Base-by-base conservation (phyloP, 2,797 vertebrate species). In the Hoplostethus atlanticus region DNA sequence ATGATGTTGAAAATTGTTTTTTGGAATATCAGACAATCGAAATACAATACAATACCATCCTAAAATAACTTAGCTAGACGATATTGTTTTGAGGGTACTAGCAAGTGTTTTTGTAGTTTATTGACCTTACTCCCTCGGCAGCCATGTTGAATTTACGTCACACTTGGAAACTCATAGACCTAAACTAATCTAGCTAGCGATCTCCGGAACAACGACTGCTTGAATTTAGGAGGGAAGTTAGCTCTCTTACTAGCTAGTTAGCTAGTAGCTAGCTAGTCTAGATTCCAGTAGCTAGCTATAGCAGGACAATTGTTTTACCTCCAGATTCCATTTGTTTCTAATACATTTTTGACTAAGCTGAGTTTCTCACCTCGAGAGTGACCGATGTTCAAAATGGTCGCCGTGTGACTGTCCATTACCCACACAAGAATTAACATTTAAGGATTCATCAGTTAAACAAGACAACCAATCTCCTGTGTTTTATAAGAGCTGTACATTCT, bases 31-130 rank as follows among this genome's bases (percentile, higher is more conserved):
- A 9, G 31, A 36, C 17, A 17, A 21, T 10, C 17, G 6, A 48
- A 6, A 51, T 76, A 51, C 64, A 6, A 51, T 76, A 51, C 64
- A 5, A 48, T 48, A 48, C 36, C n/a, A 4, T 61, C 13, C 4
- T 7, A 61, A 64, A 78, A 47, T 54, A 58, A 51, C 21, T 36
- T 25, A 10, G 12, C 12, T 4, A 44, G 13, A 17, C 17, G 17
- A n/a, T 50, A 50, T 50, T 5, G 47, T 17, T 50, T 50, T 8
- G 16, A 17, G 15, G 47, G 47, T 15, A 17, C 16, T 17, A 17
- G 47, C 47, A 50, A n/a, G 16, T 50, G 6, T 17, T 11, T 40
- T 11, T 58, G 15, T 21, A 10, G 15, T 36, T 36, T 57, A 11
- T 17, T n/a, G 12, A 44, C 42, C 12, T 44, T 44, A 44, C 13